Evolutionary conservation across 1,140 invertebrate genomes (phyloP).

Genomic region (Portunus trituberculatus): DNA sequence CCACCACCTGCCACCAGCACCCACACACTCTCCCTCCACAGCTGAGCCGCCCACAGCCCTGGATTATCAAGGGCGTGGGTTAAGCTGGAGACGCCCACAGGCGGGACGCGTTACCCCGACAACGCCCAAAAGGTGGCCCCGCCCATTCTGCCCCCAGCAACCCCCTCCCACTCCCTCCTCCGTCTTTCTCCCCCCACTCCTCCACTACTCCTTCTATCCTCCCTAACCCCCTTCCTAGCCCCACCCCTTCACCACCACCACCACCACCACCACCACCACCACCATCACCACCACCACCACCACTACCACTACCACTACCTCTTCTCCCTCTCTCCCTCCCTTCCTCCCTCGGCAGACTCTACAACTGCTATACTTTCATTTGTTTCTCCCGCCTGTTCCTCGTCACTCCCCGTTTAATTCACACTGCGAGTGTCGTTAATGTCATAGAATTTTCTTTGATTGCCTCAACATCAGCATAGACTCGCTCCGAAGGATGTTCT

Average conservation of each 20-base stretch:
- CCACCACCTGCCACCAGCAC: conserved; percentile 11
- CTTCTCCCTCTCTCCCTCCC: not conserved
- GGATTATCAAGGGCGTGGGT: conserved; percentile 72
- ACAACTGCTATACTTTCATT: not conserved
- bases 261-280: not conserved
- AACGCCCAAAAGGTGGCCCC: conserved; percentile 62
- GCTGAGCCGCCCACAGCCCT: conserved; percentile 62
- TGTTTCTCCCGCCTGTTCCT: conserved; percentile 3
- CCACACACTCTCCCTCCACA: conserved; percentile 46
- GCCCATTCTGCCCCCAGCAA: conserved; percentile 33
- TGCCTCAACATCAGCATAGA: not conserved
- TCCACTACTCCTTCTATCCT: not conserved
- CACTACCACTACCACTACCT: too few species aligned
- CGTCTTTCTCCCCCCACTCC: not conserved
- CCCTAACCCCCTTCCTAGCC: not conserved
- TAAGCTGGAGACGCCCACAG: conserved; percentile 69
- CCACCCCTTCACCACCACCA: not conserved
- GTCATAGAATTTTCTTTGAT: not conserved
- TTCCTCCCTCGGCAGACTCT: not conserved
- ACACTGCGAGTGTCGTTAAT: not conserved
- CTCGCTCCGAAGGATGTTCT: not conserved
- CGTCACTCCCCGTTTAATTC: not conserved
- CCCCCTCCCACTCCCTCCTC: not conserved
- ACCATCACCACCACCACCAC: not conserved
- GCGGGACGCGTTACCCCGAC: conserved; percentile 63